These are phyloP conservation scores for Brachylomia viminalis DNA, from an alignment of 2,888 invertebrate genomes.

Conservation along the genomic window DNA sequence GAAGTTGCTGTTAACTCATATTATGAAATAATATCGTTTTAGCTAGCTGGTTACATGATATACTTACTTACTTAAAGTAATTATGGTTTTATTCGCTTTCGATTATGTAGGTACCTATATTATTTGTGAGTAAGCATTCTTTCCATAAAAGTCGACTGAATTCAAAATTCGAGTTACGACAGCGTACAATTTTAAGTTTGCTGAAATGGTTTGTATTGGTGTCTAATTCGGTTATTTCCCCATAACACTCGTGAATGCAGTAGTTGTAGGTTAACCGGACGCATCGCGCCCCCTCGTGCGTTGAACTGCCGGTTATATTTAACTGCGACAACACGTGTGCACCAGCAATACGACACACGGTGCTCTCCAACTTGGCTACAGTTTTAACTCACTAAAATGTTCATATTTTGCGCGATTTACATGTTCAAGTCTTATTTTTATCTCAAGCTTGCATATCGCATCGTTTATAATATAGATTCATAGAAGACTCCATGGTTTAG, in stretches of 20 bases:
- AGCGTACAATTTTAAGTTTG: neutral
- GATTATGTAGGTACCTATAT: neutral
- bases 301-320: conserved; percentile 89
- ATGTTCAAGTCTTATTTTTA: too few relatives aligned
- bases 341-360: conserved; percentile 78
- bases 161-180: neutral
- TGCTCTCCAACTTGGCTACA: conserved; percentile 79
- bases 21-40: conserved; percentile 57
- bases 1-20: conserved; percentile 65
- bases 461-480: conserved; percentile 13
- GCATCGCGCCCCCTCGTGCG: conserved; percentile 83
- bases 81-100: neutral
- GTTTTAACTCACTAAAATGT: conserved; percentile 75
- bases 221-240: conserved; percentile 48
- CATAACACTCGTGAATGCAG: conserved; percentile 67
- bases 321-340: conserved; percentile 88
- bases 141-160: conserved; percentile 4
- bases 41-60: conserved; percentile 31
- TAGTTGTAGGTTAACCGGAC: conserved; percentile 85
- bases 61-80: neutral
- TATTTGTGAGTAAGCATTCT: neutral
- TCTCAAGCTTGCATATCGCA: conserved; percentile 12
- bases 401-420: conserved; percentile 57
- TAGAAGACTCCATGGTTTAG: conserved; percentile 26
- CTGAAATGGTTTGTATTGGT: conserved; percentile 16